Percentiles rank a stretch among this genome's conserved stretches.
phyloP scores from a whole-genome alignment of 2,797 vertebrate species.

The Lemur catta region DNA sequence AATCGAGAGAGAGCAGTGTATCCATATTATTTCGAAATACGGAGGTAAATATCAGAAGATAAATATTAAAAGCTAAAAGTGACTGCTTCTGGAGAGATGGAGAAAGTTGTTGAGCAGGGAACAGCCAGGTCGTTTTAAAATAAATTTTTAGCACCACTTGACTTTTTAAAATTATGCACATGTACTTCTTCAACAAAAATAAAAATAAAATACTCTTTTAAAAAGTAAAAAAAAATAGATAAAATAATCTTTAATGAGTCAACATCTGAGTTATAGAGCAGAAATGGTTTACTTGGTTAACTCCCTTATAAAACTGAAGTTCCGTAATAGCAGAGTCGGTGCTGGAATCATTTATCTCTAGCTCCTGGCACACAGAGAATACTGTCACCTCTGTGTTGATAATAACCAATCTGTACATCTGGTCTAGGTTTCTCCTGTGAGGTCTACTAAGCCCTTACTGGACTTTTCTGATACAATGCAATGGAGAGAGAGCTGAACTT shows the following conservation, averaged over 20 bases:
- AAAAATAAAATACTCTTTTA: not conserved
- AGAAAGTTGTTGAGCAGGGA: not conserved
- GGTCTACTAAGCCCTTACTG: not conserved
- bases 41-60: not conserved
- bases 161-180: constrained; percentile 15
- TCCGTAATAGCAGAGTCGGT: not conserved
- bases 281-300: constrained; percentile 14
- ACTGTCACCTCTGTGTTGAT: not conserved
- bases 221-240: not conserved
- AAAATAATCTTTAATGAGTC: not conserved
- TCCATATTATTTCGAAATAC: constrained; percentile 5
- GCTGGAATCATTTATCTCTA: not conserved
- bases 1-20: not conserved
- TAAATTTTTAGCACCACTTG: not conserved
- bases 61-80: not conserved
- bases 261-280: not conserved
- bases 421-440: not conserved
- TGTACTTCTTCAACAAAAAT: not conserved
- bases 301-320: not conserved
- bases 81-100: not conserved
- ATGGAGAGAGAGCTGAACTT: not conserved
- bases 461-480: not conserved
- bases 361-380: not conserved
- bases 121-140: not conserved
- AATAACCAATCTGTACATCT: not conserved